Evolutionary conservation across 2,113 vertebrate species (phyloP).

Genomic region (Maccullochella peelii): DNA sequence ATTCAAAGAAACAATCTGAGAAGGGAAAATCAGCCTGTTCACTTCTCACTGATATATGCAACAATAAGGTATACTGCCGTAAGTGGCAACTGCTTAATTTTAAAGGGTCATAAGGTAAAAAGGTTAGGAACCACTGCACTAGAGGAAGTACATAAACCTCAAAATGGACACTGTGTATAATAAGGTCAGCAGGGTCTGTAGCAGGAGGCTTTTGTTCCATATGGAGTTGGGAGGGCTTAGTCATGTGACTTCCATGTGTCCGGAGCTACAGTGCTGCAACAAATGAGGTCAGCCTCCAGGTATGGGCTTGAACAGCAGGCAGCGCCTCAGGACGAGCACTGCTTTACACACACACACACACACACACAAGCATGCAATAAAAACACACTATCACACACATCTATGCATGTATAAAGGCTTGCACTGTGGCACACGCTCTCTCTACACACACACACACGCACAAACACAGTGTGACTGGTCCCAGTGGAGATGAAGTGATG

Average conservation of each 20-base stretch:
- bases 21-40: background rate
- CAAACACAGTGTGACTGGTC: conserved; percentile 36
- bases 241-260: conserved; percentile 75
- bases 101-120: background rate
- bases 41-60: background rate
- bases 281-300: conserved; percentile 81
- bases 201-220: conserved; percentile 53
- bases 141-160: conserved; percentile 19
- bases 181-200: conserved; percentile 40
- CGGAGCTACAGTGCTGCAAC: conserved; percentile 61
- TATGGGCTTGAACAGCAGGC: conserved; percentile 73
- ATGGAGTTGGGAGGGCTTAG: conserved; percentile 46
- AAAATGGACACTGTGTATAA: conserved; percentile 31
- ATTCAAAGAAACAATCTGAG: background rate
- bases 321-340: conserved; percentile 56
- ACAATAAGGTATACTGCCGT: background rate
- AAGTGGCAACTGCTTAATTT: background rate
- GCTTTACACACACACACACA: conserved; percentile 32
- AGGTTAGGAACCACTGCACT: background rate
- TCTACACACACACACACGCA: background rate
- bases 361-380: conserved; percentile 14
- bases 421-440: conserved; percentile 9
- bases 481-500: conserved; percentile 62
- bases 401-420: background rate
- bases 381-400: conserved; percentile 30